phyloP scores from a whole-genome alignment of 2,113 vertebrate genomes.

The Engystomops pustulosus region DNA sequence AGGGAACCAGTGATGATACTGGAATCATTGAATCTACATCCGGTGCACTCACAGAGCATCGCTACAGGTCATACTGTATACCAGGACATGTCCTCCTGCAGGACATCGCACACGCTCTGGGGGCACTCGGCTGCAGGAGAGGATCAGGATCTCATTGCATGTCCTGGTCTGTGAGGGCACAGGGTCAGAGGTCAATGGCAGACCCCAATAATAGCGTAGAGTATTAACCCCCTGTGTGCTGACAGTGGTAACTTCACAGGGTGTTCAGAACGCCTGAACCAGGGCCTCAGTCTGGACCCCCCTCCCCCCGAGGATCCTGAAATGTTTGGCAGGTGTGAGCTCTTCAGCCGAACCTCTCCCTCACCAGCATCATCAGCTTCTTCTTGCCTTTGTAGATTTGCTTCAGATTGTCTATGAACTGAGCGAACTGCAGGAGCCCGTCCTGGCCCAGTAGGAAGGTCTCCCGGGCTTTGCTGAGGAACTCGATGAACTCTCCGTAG shows the following conservation, averaged over 20 bases:
- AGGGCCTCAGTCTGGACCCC: neutral
- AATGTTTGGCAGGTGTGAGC: conserved; percentile 42
- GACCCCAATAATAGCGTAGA: too few species aligned
- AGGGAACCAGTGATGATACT: too few species aligned
- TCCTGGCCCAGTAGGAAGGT: conserved; percentile 96
- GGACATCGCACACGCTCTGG: too few species aligned
- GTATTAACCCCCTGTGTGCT: too few species aligned
- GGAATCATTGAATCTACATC: too few species aligned
- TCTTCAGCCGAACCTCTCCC: conserved; percentile 93
- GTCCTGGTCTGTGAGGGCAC: too few species aligned
- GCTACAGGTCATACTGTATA: neutral
- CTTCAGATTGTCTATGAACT: conserved; percentile 99
- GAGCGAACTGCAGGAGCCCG: conserved; percentile 95
- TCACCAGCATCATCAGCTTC: conserved; percentile 97
- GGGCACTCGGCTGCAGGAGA: too few species aligned
- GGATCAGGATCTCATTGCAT: too few species aligned
- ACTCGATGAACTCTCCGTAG: conserved; percentile 98
- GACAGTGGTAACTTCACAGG: neutral
- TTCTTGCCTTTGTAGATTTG: conserved; percentile 99
- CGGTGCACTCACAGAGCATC: too few species aligned
- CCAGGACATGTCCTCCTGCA: too few species aligned
- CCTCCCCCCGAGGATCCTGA: conserved; percentile 14
- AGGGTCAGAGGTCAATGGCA: neutral
- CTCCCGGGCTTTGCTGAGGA: conserved; percentile 95
- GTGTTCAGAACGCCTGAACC: neutral